These are phyloP conservation scores for Microcebus murinus DNA, from an alignment of 2,113 vertebrate species.

Conservation along the genomic window DNA sequence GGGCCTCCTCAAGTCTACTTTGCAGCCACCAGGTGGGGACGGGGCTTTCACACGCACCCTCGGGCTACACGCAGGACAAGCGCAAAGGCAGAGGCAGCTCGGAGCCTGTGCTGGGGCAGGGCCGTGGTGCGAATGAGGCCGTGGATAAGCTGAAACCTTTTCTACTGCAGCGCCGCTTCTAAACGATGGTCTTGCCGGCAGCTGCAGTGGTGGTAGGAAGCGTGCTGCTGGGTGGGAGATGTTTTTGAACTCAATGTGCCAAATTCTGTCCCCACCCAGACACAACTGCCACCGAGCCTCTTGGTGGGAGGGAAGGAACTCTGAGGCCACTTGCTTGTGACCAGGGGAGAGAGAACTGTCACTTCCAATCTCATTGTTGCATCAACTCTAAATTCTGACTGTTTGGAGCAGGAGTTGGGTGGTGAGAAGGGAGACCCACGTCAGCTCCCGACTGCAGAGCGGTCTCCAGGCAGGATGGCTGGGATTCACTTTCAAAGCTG, in stretches of 20 bases:
- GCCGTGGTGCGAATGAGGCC: background rate
- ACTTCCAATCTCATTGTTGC: background rate
- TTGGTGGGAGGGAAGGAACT: background rate
- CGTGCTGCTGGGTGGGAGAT: background rate
- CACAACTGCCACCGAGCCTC: background rate
- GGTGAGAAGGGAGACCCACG: background rate
- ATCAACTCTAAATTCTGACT: background rate
- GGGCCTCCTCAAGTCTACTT: accelerated
- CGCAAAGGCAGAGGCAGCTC: background rate
- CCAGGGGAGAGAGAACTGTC: background rate
- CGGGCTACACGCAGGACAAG: background rate
- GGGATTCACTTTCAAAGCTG: background rate
- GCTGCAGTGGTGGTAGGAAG: background rate
- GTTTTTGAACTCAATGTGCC: background rate
- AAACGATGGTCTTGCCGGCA: background rate
- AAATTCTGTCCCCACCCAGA: background rate
- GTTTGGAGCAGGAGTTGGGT: background rate
- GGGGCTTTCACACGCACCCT: background rate
- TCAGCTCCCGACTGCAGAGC: background rate
- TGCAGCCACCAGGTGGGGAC: background rate
- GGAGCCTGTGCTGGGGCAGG: background rate
- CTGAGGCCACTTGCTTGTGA: background rate
- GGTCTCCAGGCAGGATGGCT: background rate
- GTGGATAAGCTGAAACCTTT: background rate
- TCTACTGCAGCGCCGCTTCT: background rate